Evolutionary conservation across 2,888 invertebrate genomes (phyloP), one percentile per base, ranked within the genome.

Genomic region (Malthinus flaveolus): DNA sequence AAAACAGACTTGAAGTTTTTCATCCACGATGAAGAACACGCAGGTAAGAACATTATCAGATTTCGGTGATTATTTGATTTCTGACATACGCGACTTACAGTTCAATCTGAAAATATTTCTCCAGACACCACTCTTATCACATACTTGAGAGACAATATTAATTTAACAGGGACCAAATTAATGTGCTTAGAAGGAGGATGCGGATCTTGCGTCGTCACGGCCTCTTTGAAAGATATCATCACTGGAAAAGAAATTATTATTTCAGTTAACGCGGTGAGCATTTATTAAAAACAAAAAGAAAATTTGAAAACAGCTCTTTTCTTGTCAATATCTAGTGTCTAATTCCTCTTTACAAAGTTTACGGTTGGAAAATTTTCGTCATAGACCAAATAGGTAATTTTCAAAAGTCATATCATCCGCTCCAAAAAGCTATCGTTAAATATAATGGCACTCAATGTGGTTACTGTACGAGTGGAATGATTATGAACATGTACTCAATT

Each of bases 131-230:
- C 85, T 0, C 75, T 89, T 1, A 87, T 87, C 63, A 82, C 83
- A 35, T 89, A 82, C 68, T 83, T 89, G 48, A 78, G 89, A 3
- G 82, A 84, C 1, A 79, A 83, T 61, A 83, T 84, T 0, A 81
- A 83, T 53, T 75, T 89, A 0, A 83, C 82, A 2, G 89, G 89
- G 0, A 89, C 89, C 0, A 89, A 89, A 69, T 81, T 78, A 5
- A 88, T 88, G 87, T 89, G 89, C 65, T 82, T 82, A 32, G 89
- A 89, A 71, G 89, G 89, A 0, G 89, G 89, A 0, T 90, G 90
- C 66, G 90, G 90, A 0, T 83, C 83, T 0, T 89, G 89, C 68
- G 79, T 84, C 3, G 85, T 85, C 1, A 78, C 81, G 1, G 82
- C 81, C 0, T 71, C 79, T 1, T 78, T 73, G 10, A 73, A 73